Conservation (phyloP, 1,140 invertebrate genomes). For the Ips nitidus region DNA sequence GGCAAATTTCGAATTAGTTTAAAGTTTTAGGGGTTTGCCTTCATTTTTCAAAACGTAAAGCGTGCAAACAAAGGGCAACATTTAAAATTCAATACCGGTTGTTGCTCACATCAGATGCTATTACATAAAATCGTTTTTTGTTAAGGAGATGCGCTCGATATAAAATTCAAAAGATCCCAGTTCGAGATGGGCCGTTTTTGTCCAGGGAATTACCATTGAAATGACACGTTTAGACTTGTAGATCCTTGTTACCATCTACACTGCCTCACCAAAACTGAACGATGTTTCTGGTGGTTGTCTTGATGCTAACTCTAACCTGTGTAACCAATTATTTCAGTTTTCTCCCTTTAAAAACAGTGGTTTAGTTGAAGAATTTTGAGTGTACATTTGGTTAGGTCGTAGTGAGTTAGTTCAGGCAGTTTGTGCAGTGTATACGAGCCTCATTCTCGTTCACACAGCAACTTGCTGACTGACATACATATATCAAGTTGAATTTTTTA, state of each 20-base stretch:
- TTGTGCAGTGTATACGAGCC: slow-evolving; percentile 7
- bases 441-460: slow-evolving; percentile 28
- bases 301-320: neutral
- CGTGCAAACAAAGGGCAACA: neutral
- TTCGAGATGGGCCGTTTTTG: slow-evolving; percentile 23
- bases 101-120: slow-evolving; percentile 9
- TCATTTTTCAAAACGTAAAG: too few species aligned
- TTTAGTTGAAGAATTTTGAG: too few species aligned
- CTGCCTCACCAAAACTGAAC: neutral
- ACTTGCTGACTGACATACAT: slow-evolving; percentile 15
- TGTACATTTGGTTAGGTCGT: too few species aligned
- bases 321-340: too few species aligned
- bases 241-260: slow-evolving; percentile 1
- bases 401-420: too few species aligned
- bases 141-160: slow-evolving; percentile 18
- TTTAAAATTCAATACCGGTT: slow-evolving; percentile 22
- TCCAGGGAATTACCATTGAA: slow-evolving; percentile 17
- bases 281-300: too few species aligned
- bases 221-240: slow-evolving; percentile 25
- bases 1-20: too few species aligned
- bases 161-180: slow-evolving; percentile 17
- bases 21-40: too few species aligned
- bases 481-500: slow-evolving; percentile 27
- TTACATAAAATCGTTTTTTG: slow-evolving; percentile 21
- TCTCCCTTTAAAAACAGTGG: too few species aligned